A percentile compares a stretch with the other conserved stretches of the same genome.
These are phyloP conservation scores for Pseudorhiza aurosa DNA, from an alignment of 30 jellyfish, hydroid and myxozoan genomes.

Conservation along the genomic window DNA sequence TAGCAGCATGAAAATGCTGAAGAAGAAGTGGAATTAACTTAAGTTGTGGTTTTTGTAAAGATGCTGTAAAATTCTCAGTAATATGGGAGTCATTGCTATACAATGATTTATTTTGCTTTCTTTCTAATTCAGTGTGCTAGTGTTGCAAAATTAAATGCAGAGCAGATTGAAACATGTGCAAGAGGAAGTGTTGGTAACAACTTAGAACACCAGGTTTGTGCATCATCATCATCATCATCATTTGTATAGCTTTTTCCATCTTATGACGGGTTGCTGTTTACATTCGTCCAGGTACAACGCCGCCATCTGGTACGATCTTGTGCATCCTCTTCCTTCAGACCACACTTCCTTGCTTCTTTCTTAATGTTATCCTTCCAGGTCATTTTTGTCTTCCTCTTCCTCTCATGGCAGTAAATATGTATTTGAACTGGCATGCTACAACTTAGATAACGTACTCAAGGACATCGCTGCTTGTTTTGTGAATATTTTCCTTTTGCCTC, in stretches of 20 bases:
- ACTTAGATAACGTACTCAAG: too few species aligned
- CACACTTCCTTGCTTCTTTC: neutral
- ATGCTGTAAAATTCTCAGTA: too few species aligned
- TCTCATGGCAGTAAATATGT: constrained; percentile 8
- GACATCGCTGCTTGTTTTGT: too few species aligned
- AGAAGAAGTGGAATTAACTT: too few species aligned
- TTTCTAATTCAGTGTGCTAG: constrained; percentile 64
- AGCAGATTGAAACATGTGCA: constrained; percentile 44
- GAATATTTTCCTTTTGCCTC: too few species aligned
- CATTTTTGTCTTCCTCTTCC: constrained; percentile 12
- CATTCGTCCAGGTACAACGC: neutral
- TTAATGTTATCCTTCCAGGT: constrained; percentile 5
- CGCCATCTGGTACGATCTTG: neutral
- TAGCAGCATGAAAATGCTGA: too few species aligned
- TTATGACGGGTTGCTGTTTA: constrained; percentile 3
- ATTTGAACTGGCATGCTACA: too few species aligned
- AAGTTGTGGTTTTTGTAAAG: too few species aligned
- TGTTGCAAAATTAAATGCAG: constrained; percentile 24
- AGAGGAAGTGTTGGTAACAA: constrained; percentile 59
- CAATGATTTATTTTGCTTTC: too few species aligned
- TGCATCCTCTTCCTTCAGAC: constrained; percentile 2
- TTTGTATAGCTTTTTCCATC: constrained; percentile 1
- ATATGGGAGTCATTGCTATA: too few species aligned
- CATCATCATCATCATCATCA: constrained; percentile 24
- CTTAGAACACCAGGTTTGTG: constrained; percentile 74